Evolutionary conservation across 2,888 invertebrate genomes (phyloP), one percentile per base, ranked within the genome.

Genomic region (Furcula furcula): DNA sequence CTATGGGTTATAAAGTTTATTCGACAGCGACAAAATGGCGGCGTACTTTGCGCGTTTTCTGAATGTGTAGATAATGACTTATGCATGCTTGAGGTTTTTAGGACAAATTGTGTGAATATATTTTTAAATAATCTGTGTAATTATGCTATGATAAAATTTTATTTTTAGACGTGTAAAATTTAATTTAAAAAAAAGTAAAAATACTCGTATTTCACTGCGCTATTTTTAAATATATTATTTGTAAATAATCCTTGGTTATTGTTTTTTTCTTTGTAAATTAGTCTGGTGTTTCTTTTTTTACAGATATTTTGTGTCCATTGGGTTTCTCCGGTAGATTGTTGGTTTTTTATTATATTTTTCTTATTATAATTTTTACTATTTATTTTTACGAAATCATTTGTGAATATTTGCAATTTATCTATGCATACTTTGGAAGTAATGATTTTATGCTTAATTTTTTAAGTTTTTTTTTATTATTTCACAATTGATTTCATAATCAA

Each of bases 241-340:
- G 48, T 53, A 46, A 43, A 49, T 59, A 49, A 28, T 35, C 35
- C 10, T 11, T 40, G 30, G 26, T 42, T 40, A 50, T 46, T 37
- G 49, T 46, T 47, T 32, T 50, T 60, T 62, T 49, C 57, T 58
- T 68, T 63, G 56, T 18, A 28, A 18, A 28, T 28, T 28, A 28
- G 28, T 70, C 63, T 65, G 56, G 50, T 54, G 47, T 65, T 67
- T 67, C 66, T 65, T 66, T 67, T 73, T 82, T 83, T 80, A 56
- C 78, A 83, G 81, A 76, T 51, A 60, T 70, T 77, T 71, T 82
- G 72, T 81, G 76, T 74, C 69, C 68, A 55, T 78, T 85, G 83
- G 85, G 85, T 77, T 72, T 69, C 77, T 82, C 82, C 79, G 84
- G 84, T 85, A 83, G 84, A 79, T 59, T 76, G 78, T 76, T 65